Evolutionary conservation across 2,797 vertebrate genomes (phyloP).

Genomic region (Gallirallus australis): DNA sequence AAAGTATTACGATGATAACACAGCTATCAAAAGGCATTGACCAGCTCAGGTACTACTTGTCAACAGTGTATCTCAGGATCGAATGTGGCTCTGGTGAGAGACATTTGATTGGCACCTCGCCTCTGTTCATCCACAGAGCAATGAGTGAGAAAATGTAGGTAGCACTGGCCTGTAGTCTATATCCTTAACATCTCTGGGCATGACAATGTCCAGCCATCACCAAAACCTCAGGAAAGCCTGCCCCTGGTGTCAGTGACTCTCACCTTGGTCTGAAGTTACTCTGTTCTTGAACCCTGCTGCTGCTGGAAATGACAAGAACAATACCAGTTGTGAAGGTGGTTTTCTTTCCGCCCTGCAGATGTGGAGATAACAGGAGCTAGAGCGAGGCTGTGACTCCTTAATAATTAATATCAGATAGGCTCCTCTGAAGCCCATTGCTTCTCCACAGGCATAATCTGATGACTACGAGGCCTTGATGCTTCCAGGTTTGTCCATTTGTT

Average conservation of each 20-base stretch:
- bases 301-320: not conserved
- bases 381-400: not conserved
- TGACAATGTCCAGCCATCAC: accelerated
- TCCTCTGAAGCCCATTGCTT: not conserved
- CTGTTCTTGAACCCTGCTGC: not conserved
- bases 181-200: accelerated
- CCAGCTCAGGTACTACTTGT: not conserved
- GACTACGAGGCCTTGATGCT: not conserved
- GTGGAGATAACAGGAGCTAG: accelerated
- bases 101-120: not conserved
- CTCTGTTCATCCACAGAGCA: not conserved
- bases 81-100: not conserved
- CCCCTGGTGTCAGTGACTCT: no score
- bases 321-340: not conserved
- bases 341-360: not conserved
- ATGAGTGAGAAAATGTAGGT: not conserved
- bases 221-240: not conserved
- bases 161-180: not conserved
- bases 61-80: not conserved
- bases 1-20: not conserved
- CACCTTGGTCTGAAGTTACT: not conserved
- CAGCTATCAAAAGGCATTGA: not conserved
- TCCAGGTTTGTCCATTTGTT: not conserved
- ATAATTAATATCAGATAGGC: not conserved
- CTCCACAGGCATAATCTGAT: not conserved